Base-by-base conservation (phyloP, 2,888 invertebrate genomes). In the Andrena marginata region DNA sequence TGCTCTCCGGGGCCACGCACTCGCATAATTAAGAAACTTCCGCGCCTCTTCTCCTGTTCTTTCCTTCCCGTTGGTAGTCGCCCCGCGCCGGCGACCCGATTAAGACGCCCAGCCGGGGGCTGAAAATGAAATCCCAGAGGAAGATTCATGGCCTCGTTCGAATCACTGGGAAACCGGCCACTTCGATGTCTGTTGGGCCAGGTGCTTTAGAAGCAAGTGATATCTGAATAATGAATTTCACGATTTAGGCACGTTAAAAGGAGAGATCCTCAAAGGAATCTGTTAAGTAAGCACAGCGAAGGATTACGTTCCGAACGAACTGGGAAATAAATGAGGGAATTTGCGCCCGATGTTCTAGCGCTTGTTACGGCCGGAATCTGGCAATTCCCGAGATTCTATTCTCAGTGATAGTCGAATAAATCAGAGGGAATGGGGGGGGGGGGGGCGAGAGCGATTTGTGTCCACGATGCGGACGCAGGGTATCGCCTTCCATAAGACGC, bases 21-120 rank as follows among this genome's bases (percentile, higher is more conserved):
- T 85, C 75, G 89, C 87, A 87, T 89, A 88, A 89, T 89, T 89
- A 89, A 87, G 82, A 89, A 89, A 89, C 84, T 88, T 89, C 78
- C 77, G 67, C 67, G 64, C 64, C 71, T 71, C 82, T 59, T 70
- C 60, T 69, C 54, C 67, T 31, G 49, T 59, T 74, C 81, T 70
- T 75, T 82, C 60, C 65, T 68, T 68, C 20, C 49, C 76, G 72
- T 84, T 79, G 68, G 68, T 77, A 81, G 84, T 87, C 86, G 72
- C 31, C 16, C 33, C 20, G 67, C 76, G 80, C 62, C 63, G 48
- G 64, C 48, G 54, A 54, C 75, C 65, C 79, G 85, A 88, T 88
- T 85, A 88, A 86, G 75, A 42, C 42, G 16, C 42, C 60, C 54
- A 75, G 54, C 79, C 71, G 64, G 48, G 26, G 64, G 62, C 72